These are phyloP conservation scores for Acanthosepion pharaonis DNA, from an alignment of 2,888 invertebrate species.

Conservation along the genomic window DNA sequence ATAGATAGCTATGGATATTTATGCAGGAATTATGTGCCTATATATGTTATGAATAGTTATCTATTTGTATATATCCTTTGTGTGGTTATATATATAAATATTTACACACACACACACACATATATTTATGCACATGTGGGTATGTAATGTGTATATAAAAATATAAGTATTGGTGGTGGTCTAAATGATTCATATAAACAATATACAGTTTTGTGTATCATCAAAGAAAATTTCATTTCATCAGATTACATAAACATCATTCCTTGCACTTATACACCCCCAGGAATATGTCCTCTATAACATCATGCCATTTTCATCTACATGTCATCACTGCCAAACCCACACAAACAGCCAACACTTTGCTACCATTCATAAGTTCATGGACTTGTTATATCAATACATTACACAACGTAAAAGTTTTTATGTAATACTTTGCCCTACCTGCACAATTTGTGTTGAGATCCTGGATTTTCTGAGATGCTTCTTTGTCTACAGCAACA, in stretches of 20 bases:
- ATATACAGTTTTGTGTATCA: background rate
- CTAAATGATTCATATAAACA: background rate
- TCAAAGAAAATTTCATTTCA: background rate
- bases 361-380: background rate
- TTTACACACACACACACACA: background rate
- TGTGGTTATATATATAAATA: background rate
- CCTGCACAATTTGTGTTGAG: background rate
- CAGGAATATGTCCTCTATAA: background rate
- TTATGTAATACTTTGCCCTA: background rate
- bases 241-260: slow-evolving; percentile 2
- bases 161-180: background rate
- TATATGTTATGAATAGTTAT: too few relatives aligned
- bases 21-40: too few relatives aligned
- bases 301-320: background rate
- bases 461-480: background rate
- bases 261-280: background rate
- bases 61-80: background rate
- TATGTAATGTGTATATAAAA: background rate
- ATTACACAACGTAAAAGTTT: background rate
- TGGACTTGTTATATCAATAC: background rate
- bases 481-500: background rate
- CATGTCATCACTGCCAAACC: background rate
- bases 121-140: background rate
- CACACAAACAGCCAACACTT: background rate
- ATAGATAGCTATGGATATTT: too few relatives aligned